Evolutionary conservation across 2,888 invertebrate genomes (phyloP), one percentile per base, ranked within the genome.

Genomic region (Euzophera pinguis): DNA sequence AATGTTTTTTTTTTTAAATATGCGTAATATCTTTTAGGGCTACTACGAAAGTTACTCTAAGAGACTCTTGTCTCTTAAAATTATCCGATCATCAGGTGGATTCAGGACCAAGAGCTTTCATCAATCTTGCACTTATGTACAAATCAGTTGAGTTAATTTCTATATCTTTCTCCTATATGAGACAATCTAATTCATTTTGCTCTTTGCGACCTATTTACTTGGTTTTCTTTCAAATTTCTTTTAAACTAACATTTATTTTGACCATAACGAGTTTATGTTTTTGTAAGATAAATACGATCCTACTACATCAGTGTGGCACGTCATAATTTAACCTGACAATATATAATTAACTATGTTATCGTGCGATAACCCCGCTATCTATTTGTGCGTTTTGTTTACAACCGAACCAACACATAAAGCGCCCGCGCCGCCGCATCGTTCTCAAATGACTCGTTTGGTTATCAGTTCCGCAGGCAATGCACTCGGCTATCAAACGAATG

Each of bases 341-440:
- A 27, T 22, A 39, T 50, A 41, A 50, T 62, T 58, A 58, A 53
- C 53, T 55, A 43, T 48, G 49, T 49, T 64, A 62, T 64, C 65
- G 63, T 61, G 58, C 62, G 56, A 55, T 63, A 58, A 58, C 63
- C 63, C 51, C 54, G 10, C 53, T 59, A 59, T 60, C 59, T 43
- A 52, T 53, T 59, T 58, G 47, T 51, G 47, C 41, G 52, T 51
- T 34, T 45, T 52, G 17, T 45, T 50, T 50, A 50, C 49, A 53
- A 13, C 12, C 29, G 27, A 53, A 17, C 9, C 16, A 5, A 16
- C 32, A 38, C 8, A 10, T 22, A 3, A 22, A 3, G 22, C 22
- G 22, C 22, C 22, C 22, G 2, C 16, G 13, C 38, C 8, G 38
- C 9, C 9, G 4, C 39, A 39, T 9, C 5, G 38, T 16, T 39